Base-by-base conservation (phyloP, 2,113 vertebrate genomes). In the Actenoides lindsayi region DNA sequence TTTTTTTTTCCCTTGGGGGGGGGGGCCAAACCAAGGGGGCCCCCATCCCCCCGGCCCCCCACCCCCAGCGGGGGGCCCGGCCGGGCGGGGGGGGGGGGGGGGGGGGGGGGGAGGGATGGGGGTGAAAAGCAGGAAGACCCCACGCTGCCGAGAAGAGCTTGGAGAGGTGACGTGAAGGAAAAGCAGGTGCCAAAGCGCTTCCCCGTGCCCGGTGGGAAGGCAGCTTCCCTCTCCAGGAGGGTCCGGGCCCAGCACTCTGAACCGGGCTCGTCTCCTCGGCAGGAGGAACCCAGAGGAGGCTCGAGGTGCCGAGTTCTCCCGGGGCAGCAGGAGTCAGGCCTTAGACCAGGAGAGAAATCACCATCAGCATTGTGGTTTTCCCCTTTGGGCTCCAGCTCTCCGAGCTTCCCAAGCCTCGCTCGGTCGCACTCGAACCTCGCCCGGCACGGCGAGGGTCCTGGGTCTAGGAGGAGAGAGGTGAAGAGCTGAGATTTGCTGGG, bases 391-490 rank as follows among this genome's bases (percentile, higher is more conserved):
- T 71, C 21, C 42, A 19, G 16, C 31, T 69, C 69, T 25, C 42
- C 9, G 50, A 65, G 59, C 23, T 74, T 37, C 15, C 24, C 20
- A 42, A 2, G 16, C 8, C 2, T 35, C 24, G 42, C 78, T 91
- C 0, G 0, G 59, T 15, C 51, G 6, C 51, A 1, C 24, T 39
- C 33, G 2, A 33, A 9, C 28, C 42, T 28, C 28, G 30, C 21
- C 42, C 0, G 0, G 62, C 17, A 71, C 4, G 1, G 46, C 16
- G 11, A 39, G 77, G 25, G 54, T n/a, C 13, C 33, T 6, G n/a
- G 70, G 13, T 44, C n/a, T 35, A 13, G 33, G 41, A 62, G n/a
- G 75, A 44, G 42, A 23, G n/a, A 31, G 63, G n/a, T 64, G 53
- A 71, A 53, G 53, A 33, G 50, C 1, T 24, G 63, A 48, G 48